A percentile compares a stretch with the other conserved stretches of the same genome.
Conservation (phyloP, 2,888 invertebrate species). For the Hipparchia semele region DNA sequence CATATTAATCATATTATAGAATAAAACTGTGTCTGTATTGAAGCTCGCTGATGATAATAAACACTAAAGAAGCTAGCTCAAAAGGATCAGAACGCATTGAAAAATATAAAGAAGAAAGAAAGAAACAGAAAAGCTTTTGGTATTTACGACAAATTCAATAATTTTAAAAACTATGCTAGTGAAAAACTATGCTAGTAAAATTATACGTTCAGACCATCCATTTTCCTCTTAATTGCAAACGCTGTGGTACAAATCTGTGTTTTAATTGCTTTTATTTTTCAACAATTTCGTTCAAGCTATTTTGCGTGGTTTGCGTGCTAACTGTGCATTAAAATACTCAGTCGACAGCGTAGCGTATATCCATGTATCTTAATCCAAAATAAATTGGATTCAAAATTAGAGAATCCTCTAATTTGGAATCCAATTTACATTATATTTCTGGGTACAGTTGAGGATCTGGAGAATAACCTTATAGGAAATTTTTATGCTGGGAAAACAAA, state of each 20-base stretch:
- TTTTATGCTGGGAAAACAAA: too few species aligned
- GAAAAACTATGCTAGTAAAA: not conserved
- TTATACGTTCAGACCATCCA: conserved; percentile 15
- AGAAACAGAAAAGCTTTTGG: not conserved
- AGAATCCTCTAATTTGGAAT: not conserved
- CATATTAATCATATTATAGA: too few species aligned
- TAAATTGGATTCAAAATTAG: not conserved
- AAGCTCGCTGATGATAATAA: too few species aligned
- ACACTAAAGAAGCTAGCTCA: too few species aligned
- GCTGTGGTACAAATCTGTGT: conserved; percentile 24
- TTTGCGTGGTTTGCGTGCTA: conserved; percentile 54
- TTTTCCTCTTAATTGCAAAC: conserved; percentile 24
- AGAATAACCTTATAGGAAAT: too few species aligned
- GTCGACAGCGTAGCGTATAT: conserved; percentile 50
- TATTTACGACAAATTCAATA: conserved; percentile 17
- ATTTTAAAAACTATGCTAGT: not conserved
- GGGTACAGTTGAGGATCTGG: too few species aligned
- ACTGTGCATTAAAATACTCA: conserved; percentile 58
- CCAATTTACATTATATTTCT: too few species aligned
- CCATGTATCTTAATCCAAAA: conserved; percentile 38
- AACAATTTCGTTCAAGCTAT: conserved; percentile 16
- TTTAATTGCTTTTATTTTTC: conserved; percentile 26
- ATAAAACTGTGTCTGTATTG: too few species aligned
- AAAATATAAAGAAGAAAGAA: too few species aligned
- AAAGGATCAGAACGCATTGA: too few species aligned